These are phyloP conservation scores for Ophonus ardosiacus DNA, from an alignment of 2,888 invertebrate genomes.

Conservation along the genomic window DNA sequence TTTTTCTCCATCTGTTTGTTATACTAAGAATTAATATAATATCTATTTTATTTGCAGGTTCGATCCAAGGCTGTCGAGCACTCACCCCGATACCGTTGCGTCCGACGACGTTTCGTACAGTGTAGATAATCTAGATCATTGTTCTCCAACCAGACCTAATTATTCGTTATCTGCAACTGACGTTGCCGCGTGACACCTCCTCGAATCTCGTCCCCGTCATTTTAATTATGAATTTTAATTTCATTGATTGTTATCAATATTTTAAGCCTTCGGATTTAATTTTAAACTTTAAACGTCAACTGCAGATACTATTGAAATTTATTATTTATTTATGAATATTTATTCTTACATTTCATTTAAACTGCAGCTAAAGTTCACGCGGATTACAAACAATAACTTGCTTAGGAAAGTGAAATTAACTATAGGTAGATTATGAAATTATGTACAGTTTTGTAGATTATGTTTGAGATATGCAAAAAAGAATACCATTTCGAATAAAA, in stretches of 20 bases:
- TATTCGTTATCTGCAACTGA: constrained; percentile 43
- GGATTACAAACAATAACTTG: constrained; percentile 43
- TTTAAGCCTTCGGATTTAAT: background rate
- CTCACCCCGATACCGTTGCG: constrained; percentile 10
- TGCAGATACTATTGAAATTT: constrained; percentile 20
- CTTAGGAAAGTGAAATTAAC: constrained; percentile 33
- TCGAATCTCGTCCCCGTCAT: background rate
- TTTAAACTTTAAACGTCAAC: constrained; percentile 1
- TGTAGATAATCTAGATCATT: constrained; percentile 59
- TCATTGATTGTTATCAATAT: background rate
- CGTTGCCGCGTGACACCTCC: constrained; percentile 34
- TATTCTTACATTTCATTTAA: constrained; percentile 8
- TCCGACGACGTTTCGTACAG: constrained; percentile 43
- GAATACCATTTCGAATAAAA: constrained; percentile 28
- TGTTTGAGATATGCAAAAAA: constrained; percentile 17
- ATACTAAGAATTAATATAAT: too few species aligned
- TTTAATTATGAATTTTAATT: background rate
- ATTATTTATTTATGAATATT: constrained; percentile 30
- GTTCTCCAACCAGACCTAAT: constrained; percentile 44
- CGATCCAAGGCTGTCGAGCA: constrained; percentile 19
- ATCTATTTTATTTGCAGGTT: constrained; percentile 18
- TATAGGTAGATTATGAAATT: constrained; percentile 52
- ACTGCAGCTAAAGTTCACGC: constrained; percentile 53
- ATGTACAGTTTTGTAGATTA: constrained; percentile 57
- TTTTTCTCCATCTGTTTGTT: too few species aligned